Base-by-base conservation (phyloP, 2,797 vertebrate genomes). In the Micrastur ruficollis region DNA sequence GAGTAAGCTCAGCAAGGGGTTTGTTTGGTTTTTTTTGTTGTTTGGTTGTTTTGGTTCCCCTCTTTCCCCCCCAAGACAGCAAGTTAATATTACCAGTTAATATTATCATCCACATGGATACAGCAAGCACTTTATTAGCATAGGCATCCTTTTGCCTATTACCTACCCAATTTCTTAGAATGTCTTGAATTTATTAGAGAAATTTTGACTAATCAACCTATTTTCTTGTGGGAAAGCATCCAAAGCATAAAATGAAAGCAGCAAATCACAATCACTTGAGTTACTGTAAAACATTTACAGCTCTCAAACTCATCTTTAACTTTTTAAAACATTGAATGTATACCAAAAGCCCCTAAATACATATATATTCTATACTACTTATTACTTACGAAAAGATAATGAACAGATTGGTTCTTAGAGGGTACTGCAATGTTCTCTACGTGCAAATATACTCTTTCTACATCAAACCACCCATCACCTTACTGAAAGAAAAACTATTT, bases 401-500 rank as follows among this genome's bases (percentile, higher is more conserved):
- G 2, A 88, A 25, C 20, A 56, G 26, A 32, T 32, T 3, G 1
- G 9, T 71, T 81, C 52, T 86, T 81, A 61, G 53, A 90, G 31
- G 8, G 27, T 68, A 74, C 5, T 47, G 40, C 59, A 87, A 63
- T n/a, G 58, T 7, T 36, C 38, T 88, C 38, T 40, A 49, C 27
- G 47, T 47, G 34, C 27, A 84, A 61, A 70, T 50, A 44, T 7
- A 61, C 38, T 38, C 36, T 84, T 91, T 81, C 46, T 73, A 36
- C 34, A 83, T 31, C 52, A 76, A 81, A 59, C 15, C n/a, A 58
- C 40, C 14, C 78, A 95, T 73, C 76, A 95, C 78, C 29, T 83
- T 52, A 88, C 38, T 53, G 32, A 75, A 59, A 89, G 31, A 70
- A 81, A 89, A 91, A 75, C 40, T 19, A 56, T 81, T 89, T 94